Percentiles rank a stretch among this genome's conserved stretches.
Conservation (phyloP, 2,888 invertebrate genomes). For the Amiota minor region DNA sequence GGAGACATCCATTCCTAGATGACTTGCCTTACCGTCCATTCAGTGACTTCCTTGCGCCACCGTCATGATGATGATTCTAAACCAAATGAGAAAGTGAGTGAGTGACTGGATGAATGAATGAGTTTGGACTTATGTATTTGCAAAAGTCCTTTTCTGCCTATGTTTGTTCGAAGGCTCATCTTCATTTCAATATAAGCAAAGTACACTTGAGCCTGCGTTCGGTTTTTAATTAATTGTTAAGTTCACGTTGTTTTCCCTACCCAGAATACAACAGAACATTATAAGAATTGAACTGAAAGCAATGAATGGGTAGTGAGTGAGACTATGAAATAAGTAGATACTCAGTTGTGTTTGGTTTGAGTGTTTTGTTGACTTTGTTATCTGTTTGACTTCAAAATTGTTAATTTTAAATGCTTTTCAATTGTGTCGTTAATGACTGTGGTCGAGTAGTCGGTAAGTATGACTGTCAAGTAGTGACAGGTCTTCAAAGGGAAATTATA, state of each 20-base stretch:
- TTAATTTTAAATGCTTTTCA: conserved; percentile 25
- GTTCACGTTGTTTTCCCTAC: neutral
- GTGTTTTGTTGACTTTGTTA: neutral
- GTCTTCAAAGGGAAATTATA: conserved; percentile 8
- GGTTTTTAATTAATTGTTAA: conserved; percentile 23
- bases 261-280: neutral
- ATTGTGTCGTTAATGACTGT: conserved; percentile 10
- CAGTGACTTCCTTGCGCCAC: conserved; percentile 34
- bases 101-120: no score
- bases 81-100: no score
- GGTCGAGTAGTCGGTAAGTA: no score
- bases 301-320: no score
- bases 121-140: no score
- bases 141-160: no score
- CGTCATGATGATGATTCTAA: conserved; percentile 40
- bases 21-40: neutral
- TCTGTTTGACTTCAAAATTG: conserved; percentile 17
- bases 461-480: neutral
- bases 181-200: conserved; percentile 15
- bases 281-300: no score
- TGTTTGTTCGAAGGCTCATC: neutral
- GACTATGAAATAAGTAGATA: no score
- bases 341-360: no score
- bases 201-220: conserved; percentile 4
- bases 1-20: conserved; percentile 1